Percentiles rank a stretch among this genome's conserved stretches.
phyloP scores from a whole-genome alignment of 2,888 invertebrate genomes.

The Agriopis aurantiaria region DNA sequence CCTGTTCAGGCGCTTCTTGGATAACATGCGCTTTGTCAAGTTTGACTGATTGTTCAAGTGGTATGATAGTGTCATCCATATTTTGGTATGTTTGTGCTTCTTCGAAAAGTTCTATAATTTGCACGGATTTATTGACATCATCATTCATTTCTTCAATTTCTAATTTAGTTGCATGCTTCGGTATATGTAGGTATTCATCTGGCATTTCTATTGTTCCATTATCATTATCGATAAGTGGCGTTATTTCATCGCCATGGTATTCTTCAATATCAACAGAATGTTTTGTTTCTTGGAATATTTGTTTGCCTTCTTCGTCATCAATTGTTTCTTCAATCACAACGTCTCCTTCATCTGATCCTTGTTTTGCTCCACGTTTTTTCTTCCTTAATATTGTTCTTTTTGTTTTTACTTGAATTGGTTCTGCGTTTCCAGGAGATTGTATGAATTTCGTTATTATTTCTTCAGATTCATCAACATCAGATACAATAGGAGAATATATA shows the following conservation, averaged over 20 bases:
- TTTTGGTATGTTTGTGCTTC: not conserved
- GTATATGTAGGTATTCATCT: conserved; percentile 66
- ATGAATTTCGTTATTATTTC: conserved; percentile 88
- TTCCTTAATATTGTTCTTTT: conserved; percentile 85
- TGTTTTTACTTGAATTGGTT: conserved; percentile 85
- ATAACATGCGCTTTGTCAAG: not conserved
- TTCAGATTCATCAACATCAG: conserved; percentile 84
- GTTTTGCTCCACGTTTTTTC: conserved; percentile 59
- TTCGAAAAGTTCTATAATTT: conserved; percentile 20
- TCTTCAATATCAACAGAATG: conserved; percentile 77
- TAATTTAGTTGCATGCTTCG: conserved; percentile 63
- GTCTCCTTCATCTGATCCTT: conserved; percentile 69
- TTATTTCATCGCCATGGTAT: conserved; percentile 63
- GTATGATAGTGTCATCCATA: not conserved
- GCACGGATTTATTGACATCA: conserved; percentile 38
- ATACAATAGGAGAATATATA: conserved; percentile 67
- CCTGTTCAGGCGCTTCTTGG: not conserved
- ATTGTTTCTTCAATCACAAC: conserved; percentile 84
- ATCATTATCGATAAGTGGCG: conserved; percentile 53
- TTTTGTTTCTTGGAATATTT: conserved; percentile 40
- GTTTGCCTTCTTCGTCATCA: conserved; percentile 68
- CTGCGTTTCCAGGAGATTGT: conserved; percentile 79
- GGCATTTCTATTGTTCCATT: conserved; percentile 73
- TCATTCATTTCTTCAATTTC: conserved; percentile 70
- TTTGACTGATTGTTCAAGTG: not conserved